Evolutionary conservation across 2,888 invertebrate species (phyloP).

Genomic region (Macrosoma leucophasiata): DNA sequence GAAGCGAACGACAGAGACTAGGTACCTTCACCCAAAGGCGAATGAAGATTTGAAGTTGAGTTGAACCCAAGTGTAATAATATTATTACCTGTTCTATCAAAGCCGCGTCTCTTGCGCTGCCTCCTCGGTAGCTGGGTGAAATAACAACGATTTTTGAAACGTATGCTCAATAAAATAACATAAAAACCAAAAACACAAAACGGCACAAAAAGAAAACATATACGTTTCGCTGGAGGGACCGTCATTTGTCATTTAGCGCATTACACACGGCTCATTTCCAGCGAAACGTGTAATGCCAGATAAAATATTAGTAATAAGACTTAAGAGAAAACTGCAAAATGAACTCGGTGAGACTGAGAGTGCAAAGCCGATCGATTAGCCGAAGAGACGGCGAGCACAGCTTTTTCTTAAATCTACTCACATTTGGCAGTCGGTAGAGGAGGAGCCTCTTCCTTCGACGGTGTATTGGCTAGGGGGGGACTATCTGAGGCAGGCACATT

Average conservation of each 20-base stretch:
- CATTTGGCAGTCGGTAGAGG: conserved; percentile 55
- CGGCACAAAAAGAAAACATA: conserved; percentile 66
- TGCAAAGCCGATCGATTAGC: conserved; percentile 62
- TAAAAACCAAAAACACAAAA: conserved; percentile 72
- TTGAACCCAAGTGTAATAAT: conserved; percentile 60
- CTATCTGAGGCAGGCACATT: conserved; percentile 43
- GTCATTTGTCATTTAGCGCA: conserved; percentile 8
- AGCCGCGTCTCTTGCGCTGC: conserved; percentile 76
- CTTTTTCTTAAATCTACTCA: conserved; percentile 47
- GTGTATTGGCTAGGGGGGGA: conserved; percentile 60
- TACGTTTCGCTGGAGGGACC: conserved; percentile 25
- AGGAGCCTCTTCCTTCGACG: conserved; percentile 54
- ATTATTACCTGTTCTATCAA: conserved; percentile 75
- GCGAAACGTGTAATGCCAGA: conserved; percentile 51
- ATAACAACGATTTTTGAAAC: conserved; percentile 74
- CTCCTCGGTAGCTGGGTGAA: conserved; percentile 76
- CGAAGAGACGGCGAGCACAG: conserved; percentile 30
- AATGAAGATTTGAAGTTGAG: conserved; percentile 35
- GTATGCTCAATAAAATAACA: conserved; percentile 66
- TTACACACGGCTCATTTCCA: conserved; percentile 28
- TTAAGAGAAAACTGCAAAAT: conserved; percentile 69
- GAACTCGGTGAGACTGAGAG: conserved; percentile 63
- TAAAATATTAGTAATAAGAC: conserved; percentile 62
- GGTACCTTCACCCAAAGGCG: conserved; percentile 22
- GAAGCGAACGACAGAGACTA: no score